Evolutionary conservation across 2,113 vertebrate genomes (phyloP).

Genomic region (Cheirogaleus medius): DNA sequence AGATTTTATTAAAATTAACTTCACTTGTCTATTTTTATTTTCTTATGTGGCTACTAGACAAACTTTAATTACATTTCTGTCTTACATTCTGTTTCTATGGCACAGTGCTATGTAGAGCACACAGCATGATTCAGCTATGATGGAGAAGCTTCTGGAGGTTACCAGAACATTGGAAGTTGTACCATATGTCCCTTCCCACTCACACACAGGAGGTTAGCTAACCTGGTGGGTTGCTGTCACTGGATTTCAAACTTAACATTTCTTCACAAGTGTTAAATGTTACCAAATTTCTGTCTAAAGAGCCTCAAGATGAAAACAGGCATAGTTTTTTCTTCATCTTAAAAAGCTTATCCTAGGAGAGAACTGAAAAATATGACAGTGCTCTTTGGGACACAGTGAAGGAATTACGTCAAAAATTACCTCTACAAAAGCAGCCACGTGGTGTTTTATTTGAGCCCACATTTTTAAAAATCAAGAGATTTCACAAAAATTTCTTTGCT

Average conservation of each 20-base stretch:
- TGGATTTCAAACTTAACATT: slow-evolving; percentile 51
- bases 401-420: not conserved
- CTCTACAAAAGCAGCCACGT: not conserved
- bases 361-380: not conserved
- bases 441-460: not conserved
- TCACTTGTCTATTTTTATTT: not conserved
- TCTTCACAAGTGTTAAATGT: slow-evolving; percentile 38
- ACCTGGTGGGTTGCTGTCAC: slow-evolving; percentile 30
- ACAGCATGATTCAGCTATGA: not conserved
- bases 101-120: not conserved
- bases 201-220: slow-evolving; percentile 52
- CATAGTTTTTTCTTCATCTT: not conserved
- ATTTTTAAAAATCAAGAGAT: not conserved
- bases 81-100: not conserved
- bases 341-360: not conserved
- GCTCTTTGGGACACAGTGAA: not conserved
- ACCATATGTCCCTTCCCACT: slow-evolving; percentile 28
- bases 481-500: not conserved
- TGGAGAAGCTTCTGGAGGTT: not conserved
- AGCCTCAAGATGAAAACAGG: slow-evolving; percentile 23
- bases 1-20: slow-evolving; percentile 23
- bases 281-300: slow-evolving; percentile 5
- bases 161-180: not conserved
- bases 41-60: not conserved
- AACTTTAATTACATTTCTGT: not conserved